phyloP scores from a whole-genome alignment of 2,113 vertebrate genomes.

The Prochilodus magdalenae region DNA sequence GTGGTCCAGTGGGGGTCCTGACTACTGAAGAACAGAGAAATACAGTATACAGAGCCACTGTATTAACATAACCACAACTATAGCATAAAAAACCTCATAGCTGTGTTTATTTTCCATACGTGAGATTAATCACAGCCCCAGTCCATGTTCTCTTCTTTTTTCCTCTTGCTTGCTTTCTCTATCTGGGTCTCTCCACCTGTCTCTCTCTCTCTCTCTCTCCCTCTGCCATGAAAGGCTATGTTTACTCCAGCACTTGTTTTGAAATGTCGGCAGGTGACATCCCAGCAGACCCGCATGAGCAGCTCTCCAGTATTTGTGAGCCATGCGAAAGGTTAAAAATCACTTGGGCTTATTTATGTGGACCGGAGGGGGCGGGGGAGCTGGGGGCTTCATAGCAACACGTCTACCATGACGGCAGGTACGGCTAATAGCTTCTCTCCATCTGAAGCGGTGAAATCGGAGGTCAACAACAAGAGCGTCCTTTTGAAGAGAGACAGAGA shows the following conservation, averaged over 20 bases:
- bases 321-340: not conserved
- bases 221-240: constrained; percentile 32
- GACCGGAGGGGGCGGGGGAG: not conserved
- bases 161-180: not conserved
- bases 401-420: constrained; percentile 13
- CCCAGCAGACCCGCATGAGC: not conserved
- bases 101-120: no score
- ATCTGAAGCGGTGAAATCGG: not conserved
- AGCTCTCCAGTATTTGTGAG: not conserved
- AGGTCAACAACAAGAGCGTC: not conserved
- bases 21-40: no score
- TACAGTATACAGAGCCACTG: no score
- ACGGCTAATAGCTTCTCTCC: not conserved
- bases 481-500: not conserved
- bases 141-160: not conserved
- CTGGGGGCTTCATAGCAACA: not conserved
- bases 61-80: no score
- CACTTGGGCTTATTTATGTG: not conserved
- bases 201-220: not conserved
- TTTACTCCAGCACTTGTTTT: constrained; percentile 24
- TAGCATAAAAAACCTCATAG: no score
- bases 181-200: not conserved
- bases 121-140: no score
- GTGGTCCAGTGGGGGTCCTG: no score
- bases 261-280: constrained; percentile 13